Evolutionary conservation across 2,888 invertebrate genomes (phyloP), one percentile per base, ranked within the genome.

Genomic region (Invenusta paracnida): DNA sequence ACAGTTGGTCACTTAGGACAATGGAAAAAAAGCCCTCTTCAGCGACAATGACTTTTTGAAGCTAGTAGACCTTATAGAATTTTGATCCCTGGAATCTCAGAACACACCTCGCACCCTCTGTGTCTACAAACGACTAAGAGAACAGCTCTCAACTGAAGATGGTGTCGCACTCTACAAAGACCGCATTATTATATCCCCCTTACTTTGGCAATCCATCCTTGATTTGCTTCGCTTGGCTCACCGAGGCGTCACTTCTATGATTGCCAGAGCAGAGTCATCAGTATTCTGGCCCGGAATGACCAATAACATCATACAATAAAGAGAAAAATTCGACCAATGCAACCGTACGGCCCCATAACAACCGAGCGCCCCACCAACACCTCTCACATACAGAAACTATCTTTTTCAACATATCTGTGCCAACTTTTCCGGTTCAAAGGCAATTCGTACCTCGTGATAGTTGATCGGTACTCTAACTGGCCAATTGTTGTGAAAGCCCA

Each of bases 211-310:
- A 30, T 17, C 29, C 29, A 30, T 82, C 17, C 82, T 82, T 30
- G n/a, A 17, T 23, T 29, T 23, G 5, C 82, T 82, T 17, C n/a
- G 28, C 23, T 29, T 27, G 5, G 82, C 82, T 23, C 82, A 82
- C 27, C 82, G 28, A 82, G 82, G 82, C 17, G 30, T 82, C 11
- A 29, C 82, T 28, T 82, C 29, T 5, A 82, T 82, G 82, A 29
- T 29, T 27, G 5, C 82, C 82, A 11, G 82, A 29, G 89, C 88
- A 5, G 88, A 89, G 82, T 29, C 87, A 2, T 88, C 88, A 23
- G 85, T 89, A 0, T 88, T 89, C 82, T 89, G 88, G 88, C 88
- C 88, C 17, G 88, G 88, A 11, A 88, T 88, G 23, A 89, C 88
- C 27, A 73, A 73, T 73, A 25, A 73, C 25, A 73, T 73, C 73